Evolutionary conservation across 2,888 invertebrate species (phyloP).

Genomic region (Emmelina monodactyla): DNA sequence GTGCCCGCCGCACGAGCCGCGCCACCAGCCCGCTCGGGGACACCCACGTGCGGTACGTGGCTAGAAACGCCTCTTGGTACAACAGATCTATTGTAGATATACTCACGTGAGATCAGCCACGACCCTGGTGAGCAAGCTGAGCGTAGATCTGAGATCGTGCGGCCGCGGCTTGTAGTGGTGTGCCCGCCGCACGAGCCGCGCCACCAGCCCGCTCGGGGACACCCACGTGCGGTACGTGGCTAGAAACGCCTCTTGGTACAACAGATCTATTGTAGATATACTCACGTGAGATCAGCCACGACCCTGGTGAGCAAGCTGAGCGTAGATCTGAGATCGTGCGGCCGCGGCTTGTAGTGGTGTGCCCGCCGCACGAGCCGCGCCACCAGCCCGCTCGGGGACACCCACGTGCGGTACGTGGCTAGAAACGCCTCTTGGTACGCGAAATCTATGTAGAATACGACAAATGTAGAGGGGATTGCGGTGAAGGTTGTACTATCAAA

Average conservation of each 20-base stretch:
- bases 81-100: slow-evolving; percentile 5
- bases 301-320: slow-evolving; percentile 94
- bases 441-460: slow-evolving; percentile 2
- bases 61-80: slow-evolving; percentile 93
- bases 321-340: slow-evolving; percentile 80
- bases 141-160: slow-evolving; percentile 82
- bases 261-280: slow-evolving; percentile 24
- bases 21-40: slow-evolving; percentile 84
- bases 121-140: slow-evolving; percentile 91
- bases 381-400: slow-evolving; percentile 85
- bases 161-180: slow-evolving; percentile 70
- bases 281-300: slow-evolving; percentile 95
- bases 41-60: slow-evolving; percentile 96
- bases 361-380: slow-evolving; percentile 80
- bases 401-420: slow-evolving; percentile 96
- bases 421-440: slow-evolving; percentile 91
- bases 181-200: slow-evolving; percentile 80
- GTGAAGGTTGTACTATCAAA: too few species aligned
- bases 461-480: too few species aligned
- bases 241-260: slow-evolving; percentile 91
- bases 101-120: slow-evolving; percentile 96
- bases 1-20: slow-evolving; percentile 78
- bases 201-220: slow-evolving; percentile 83
- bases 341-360: slow-evolving; percentile 70
- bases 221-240: slow-evolving; percentile 98